phyloP scores from a whole-genome alignment of 2,888 invertebrate species.

The Melieria crassipennis region DNA sequence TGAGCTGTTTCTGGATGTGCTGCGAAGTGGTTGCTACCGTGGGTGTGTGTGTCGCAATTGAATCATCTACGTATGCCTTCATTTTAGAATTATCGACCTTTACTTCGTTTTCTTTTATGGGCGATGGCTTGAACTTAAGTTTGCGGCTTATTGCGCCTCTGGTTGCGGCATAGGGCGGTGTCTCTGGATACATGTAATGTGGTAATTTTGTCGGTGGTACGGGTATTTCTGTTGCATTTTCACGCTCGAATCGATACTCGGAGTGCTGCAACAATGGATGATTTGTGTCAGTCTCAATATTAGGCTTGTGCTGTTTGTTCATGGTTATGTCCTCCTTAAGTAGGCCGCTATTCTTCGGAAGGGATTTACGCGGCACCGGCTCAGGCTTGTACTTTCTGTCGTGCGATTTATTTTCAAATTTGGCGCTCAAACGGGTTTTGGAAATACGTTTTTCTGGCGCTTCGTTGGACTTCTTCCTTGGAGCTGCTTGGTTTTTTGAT shows the following conservation, averaged over 20 bases:
- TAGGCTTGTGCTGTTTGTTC: conserved; percentile 67
- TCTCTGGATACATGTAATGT: conserved; percentile 71
- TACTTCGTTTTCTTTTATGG: conserved; percentile 65
- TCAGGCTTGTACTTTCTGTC: conserved; percentile 66
- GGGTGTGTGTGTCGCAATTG: conserved; percentile 52
- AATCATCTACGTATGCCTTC: conserved; percentile 54
- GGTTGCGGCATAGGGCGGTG: conserved; percentile 61
- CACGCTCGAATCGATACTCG: conserved; percentile 78
- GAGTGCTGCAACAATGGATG: conserved; percentile 83
- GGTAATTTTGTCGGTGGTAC: conserved; percentile 72
- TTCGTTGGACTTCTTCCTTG: conserved; percentile 45
- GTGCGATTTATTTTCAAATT: conserved; percentile 49
- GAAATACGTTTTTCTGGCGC: conserved; percentile 54
- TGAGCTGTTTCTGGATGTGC: conserved; percentile 67
- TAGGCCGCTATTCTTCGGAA: conserved; percentile 58
- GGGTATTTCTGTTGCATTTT: conserved; percentile 62
- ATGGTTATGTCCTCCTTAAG: conserved; percentile 68
- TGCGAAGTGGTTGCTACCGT: conserved; percentile 28
- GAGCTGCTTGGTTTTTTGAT: conserved; percentile 47
- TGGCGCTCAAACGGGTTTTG: conserved; percentile 58
- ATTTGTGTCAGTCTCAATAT: conserved; percentile 68
- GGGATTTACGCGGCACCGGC: conserved; percentile 66
- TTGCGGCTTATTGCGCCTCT: conserved; percentile 44
- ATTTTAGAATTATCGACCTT: conserved; percentile 61
- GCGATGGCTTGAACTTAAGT: conserved; percentile 60